These are phyloP conservation scores for Tachina grossa DNA, from an alignment of 2,888 invertebrate genomes.

Conservation along the genomic window DNA sequence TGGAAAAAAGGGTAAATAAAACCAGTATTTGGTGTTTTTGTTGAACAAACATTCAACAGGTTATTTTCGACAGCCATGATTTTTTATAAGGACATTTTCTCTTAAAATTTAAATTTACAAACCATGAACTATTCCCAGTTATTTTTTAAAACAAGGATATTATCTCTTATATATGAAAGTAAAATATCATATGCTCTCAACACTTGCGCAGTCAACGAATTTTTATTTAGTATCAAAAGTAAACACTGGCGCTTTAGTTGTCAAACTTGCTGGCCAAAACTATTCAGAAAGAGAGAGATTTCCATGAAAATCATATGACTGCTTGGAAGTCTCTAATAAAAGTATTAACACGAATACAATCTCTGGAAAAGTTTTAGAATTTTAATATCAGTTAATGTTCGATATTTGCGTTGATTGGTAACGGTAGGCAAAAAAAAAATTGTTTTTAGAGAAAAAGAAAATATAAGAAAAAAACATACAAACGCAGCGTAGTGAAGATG, in stretches of 20 bases:
- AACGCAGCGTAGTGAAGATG: slow-evolving; percentile 35
- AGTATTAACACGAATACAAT: slow-evolving; percentile 45
- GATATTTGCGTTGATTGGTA: slow-evolving; percentile 83
- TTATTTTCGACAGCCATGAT: neutral
- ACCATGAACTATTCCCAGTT: slow-evolving; percentile 49
- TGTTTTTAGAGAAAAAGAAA: slow-evolving; percentile 23
- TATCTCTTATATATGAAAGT: slow-evolving; percentile 12
- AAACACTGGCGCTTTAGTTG: slow-evolving; percentile 58
- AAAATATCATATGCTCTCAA: neutral
- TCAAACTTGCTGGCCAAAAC: neutral
- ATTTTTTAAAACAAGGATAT: neutral
- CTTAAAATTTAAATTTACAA: neutral
- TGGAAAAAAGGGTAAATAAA: no score
- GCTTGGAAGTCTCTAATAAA: slow-evolving; percentile 29
- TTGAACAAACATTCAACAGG: slow-evolving; percentile 48
- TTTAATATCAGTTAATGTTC: slow-evolving; percentile 82
- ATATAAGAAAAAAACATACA: slow-evolving; percentile 33
- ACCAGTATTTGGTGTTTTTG: neutral
- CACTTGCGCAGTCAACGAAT: slow-evolving; percentile 12
- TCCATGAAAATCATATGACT: slow-evolving; percentile 11
- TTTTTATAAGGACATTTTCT: neutral
- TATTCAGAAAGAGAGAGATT: neutral
- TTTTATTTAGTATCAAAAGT: slow-evolving; percentile 18
- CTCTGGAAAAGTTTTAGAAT: slow-evolving; percentile 71
- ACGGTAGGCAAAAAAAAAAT: slow-evolving; percentile 74